These are phyloP conservation scores for Silvanus unidentatus DNA, from an alignment of 2,888 invertebrate genomes.

Conservation along the genomic window DNA sequence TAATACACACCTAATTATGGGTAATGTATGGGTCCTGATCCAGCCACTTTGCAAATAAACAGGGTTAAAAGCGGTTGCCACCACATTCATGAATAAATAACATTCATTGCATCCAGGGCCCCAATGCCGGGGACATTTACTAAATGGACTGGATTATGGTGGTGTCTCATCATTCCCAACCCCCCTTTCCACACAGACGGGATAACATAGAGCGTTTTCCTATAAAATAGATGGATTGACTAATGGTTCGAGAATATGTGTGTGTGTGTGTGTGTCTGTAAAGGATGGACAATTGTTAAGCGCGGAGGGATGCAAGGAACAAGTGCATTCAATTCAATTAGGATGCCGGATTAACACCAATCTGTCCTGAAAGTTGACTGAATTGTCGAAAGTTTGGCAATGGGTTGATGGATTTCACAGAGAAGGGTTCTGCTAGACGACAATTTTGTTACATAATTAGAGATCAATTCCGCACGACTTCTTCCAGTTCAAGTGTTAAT, in stretches of 20 bases:
- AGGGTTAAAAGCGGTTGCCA: slow-evolving; percentile 44
- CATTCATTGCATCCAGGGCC: slow-evolving; percentile 25
- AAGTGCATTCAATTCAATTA: slow-evolving; percentile 37
- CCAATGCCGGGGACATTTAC: slow-evolving; percentile 34
- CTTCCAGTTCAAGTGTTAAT: too few species aligned
- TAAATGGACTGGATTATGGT: slow-evolving; percentile 45
- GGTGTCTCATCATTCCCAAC: slow-evolving; percentile 31
- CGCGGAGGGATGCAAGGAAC: slow-evolving; percentile 21
- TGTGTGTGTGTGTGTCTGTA: slow-evolving; percentile 3
- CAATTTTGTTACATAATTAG: too few species aligned
- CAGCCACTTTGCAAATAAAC: slow-evolving; percentile 40
- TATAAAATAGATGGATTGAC: slow-evolving; percentile 13
- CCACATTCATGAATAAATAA: slow-evolving; percentile 46
- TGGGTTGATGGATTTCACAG: background rate
- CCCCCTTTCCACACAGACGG: background rate
- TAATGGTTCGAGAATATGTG: slow-evolving; percentile 22
- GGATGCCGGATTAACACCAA: slow-evolving; percentile 32
- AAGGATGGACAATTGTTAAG: slow-evolving; percentile 6
- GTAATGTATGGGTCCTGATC: slow-evolving; percentile 31
- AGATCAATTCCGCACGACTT: too few species aligned
- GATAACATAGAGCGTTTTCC: too few species aligned
- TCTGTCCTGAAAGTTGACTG: slow-evolving; percentile 8
- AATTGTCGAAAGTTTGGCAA: background rate
- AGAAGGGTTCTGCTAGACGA: background rate
- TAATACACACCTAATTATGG: slow-evolving; percentile 33